Evolutionary conservation across 2,113 vertebrate genomes (phyloP).

Genomic region (Hoplias malabaricus): DNA sequence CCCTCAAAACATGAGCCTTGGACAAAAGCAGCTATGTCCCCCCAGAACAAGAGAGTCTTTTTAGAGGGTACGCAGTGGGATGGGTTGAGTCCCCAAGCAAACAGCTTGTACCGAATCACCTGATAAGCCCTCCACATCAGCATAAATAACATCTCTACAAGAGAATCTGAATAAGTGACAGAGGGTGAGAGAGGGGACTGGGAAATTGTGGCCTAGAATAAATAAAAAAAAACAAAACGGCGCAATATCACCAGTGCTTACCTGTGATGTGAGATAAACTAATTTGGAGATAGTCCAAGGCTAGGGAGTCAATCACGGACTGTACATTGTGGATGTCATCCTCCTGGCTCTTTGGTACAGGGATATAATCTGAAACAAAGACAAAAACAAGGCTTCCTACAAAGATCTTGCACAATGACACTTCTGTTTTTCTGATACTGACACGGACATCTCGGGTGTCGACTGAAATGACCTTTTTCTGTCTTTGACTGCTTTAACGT

Average conservation of each 20-base stretch:
- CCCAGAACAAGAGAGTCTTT: constrained; percentile 19
- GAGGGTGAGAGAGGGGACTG: neutral
- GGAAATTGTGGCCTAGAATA: neutral
- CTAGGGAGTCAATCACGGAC: constrained; percentile 92
- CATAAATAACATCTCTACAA: neutral
- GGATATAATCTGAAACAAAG: constrained; percentile 80
- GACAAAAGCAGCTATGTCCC: constrained; percentile 31
- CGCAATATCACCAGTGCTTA: constrained; percentile 57
- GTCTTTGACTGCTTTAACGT: too few relatives aligned
- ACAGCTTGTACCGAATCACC: neutral
- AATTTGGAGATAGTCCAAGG: constrained; percentile 95
- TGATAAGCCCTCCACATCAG: neutral
- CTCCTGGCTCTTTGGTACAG: constrained; percentile 79
- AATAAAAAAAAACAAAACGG: neutral
- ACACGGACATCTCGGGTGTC: too few relatives aligned
- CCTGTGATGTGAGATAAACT: constrained; percentile 97
- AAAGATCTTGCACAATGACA: too few relatives aligned
- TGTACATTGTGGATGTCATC: constrained; percentile 91
- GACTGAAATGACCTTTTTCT: too few relatives aligned
- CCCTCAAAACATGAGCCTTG: neutral
- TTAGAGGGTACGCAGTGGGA: constrained; percentile 14
- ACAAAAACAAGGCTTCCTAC: neutral
- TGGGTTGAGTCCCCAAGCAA: neutral
- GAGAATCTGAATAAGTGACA: neutral
- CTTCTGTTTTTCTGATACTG: neutral